Conservation (phyloP, 2,888 invertebrate species). For the Matsumyia berberina region DNA sequence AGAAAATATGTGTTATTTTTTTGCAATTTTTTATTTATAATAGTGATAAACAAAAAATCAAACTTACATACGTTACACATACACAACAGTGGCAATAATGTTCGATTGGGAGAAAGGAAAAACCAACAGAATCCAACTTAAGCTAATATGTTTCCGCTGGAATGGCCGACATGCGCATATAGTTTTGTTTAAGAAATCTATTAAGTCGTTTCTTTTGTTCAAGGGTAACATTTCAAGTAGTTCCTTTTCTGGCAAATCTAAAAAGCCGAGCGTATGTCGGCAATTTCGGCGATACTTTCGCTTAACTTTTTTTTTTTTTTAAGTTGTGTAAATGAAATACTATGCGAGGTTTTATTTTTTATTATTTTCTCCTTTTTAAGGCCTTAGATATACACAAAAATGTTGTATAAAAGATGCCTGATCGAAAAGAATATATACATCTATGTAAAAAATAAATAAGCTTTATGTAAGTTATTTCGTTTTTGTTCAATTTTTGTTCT, state of each 20-base stretch:
- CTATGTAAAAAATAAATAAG: conserved; percentile 16
- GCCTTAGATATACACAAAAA: conserved; percentile 32
- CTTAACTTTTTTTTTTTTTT: conserved; percentile 15
- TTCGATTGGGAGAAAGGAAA: conserved; percentile 31
- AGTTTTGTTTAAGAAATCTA: too few species aligned
- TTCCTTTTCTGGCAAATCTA: neutral
- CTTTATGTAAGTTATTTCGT: conserved; percentile 14
- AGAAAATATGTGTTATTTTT: conserved; percentile 26
- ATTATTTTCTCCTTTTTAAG: conserved; percentile 26
- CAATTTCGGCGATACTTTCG: conserved; percentile 28
- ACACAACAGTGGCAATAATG: conserved; percentile 57
- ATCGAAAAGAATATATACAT: conserved; percentile 57
- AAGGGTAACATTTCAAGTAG: too few species aligned
- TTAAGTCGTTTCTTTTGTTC: too few species aligned
- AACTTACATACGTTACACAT: conserved; percentile 40
- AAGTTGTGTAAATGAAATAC: conserved; percentile 34
- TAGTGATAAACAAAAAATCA: conserved; percentile 49
- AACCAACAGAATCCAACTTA: neutral
- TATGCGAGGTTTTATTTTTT: conserved; percentile 19
- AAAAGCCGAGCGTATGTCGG: neutral
- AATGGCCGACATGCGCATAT: neutral
- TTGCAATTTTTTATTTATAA: conserved; percentile 47
- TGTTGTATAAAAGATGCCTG: conserved; percentile 53
- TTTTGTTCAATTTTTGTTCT: conserved; percentile 22
- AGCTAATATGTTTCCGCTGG: conserved; percentile 26